phyloP scores from a whole-genome alignment of 2,113 vertebrate species.

The Spermophilus dauricus region DNA sequence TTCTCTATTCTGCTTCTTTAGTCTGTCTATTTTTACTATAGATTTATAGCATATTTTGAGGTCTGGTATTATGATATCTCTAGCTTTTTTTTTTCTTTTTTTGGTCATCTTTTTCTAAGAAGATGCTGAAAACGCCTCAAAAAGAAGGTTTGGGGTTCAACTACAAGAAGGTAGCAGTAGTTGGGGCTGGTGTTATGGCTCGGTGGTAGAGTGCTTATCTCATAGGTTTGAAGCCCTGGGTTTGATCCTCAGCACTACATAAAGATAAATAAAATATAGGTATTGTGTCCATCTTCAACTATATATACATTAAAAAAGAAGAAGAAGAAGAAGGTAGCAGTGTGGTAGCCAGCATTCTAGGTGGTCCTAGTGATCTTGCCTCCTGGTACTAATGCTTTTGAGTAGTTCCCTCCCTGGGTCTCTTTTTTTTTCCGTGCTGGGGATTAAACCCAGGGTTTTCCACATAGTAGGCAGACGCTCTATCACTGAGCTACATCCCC shows the following conservation, averaged over 20 bases:
- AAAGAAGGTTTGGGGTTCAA: background rate
- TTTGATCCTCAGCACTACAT: too few species aligned
- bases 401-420: background rate
- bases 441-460: background rate
- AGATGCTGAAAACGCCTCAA: background rate
- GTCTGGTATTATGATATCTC: background rate
- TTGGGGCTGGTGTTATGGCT: too few species aligned
- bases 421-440: background rate
- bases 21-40: background rate
- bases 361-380: too few species aligned
- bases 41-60: background rate
- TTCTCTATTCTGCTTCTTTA: background rate
- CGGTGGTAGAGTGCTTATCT: too few species aligned
- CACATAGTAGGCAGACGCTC: background rate
- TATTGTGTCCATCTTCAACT: too few species aligned
- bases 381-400: background rate
- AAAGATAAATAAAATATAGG: too few species aligned
- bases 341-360: background rate
- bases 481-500: background rate
- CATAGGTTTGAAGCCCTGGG: too few species aligned
- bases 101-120: constrained; percentile 12
- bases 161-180: background rate
- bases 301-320: too few species aligned
- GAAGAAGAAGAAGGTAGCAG: background rate
- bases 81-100: background rate